Evolutionary conservation across 2,113 vertebrate species (phyloP), one percentile per base, ranked within the genome.

Genomic region (Ailurus styani): DNA sequence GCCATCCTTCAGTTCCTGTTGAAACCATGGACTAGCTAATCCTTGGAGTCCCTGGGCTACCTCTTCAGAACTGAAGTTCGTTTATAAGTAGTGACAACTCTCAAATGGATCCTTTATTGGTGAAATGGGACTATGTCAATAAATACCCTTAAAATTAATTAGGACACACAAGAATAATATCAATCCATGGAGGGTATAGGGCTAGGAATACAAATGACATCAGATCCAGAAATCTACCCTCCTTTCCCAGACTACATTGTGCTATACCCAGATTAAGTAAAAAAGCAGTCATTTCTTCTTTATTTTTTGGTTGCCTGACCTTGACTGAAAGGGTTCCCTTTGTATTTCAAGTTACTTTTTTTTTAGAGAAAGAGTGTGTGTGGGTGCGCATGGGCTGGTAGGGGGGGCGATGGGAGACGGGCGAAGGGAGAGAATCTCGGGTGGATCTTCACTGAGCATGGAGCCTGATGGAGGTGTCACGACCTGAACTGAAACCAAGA

Each of bases 201-300:
- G 60, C n/a, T 85, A 60, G 91, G 75, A 94, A 97, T 93, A 94
- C 34, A 91, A 89, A 86, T 60, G 34, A 87, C 45, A 68, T 73
- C 31, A 50, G 52, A 62, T 72, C 50, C 60, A 82, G 83, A 96
- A 89, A 82, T 95, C 40, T 68, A 55, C 45, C 91, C 37, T 90
- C 57, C 37, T 86, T 88, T 25, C 37, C 17, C 86, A 91, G 60
- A 23, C 54, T 29, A 91, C 23, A 72, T 5, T 37, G 6, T n/a
- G 82, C 75, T 85, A 17, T 81, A 72, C 3, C 15, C 60, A 18
- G 37, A 37, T 57, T 47, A 94, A 88, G 21, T 70, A 92, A 93
- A 93, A 92, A 93, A 66, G 42, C 47, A 75, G 6, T 37, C 11
- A 10, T 72, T 93, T 45, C 21, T 40, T 96, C 88, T 45, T 70